Evolutionary conservation across 1,140 invertebrate species (phyloP).

Genomic region (Drosophila takahashii): DNA sequence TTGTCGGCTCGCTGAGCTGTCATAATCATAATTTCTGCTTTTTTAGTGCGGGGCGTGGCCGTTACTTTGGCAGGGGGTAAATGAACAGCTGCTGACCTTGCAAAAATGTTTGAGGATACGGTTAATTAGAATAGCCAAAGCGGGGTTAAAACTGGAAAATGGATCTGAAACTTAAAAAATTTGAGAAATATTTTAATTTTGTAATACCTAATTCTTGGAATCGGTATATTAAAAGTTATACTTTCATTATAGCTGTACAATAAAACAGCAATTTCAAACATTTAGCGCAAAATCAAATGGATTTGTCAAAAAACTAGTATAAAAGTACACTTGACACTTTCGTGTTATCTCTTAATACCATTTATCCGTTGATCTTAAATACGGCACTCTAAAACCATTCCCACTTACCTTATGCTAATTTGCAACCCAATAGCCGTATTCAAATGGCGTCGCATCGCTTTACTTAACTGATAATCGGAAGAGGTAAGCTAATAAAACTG

Average conservation of each 20-base stretch:
- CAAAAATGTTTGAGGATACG: conserved; percentile 31
- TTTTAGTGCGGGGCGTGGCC: conserved; percentile 66
- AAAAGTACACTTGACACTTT: background rate
- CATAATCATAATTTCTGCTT: conserved; percentile 76
- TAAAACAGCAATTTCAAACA: too few relatives aligned
- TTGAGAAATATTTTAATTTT: too few relatives aligned
- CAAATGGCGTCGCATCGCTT: conserved; percentile 25
- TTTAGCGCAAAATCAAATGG: too few relatives aligned
- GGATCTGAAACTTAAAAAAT: background rate
- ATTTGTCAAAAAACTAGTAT: background rate
- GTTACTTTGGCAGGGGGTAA: conserved; percentile 55
- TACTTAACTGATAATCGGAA: conserved; percentile 36
- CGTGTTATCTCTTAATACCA: conserved; percentile 11
- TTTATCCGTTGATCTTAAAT: conserved; percentile 10
- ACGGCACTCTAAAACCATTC: conserved; percentile 1
- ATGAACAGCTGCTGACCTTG: conserved; percentile 64
- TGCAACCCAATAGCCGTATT: conserved; percentile 14
- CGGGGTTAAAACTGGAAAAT: background rate
- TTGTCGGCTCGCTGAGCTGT: conserved; percentile 53
- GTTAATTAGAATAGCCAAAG: conserved; percentile 29
- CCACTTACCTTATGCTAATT: conserved; percentile 41
- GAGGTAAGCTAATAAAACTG: conserved; percentile 45
- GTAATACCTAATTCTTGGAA: too few relatives aligned
- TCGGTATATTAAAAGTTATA: too few relatives aligned
- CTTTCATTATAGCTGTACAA: too few relatives aligned